Conservation (phyloP, 1,140 invertebrate genomes). For the Lasioglossum albipes region DNA sequence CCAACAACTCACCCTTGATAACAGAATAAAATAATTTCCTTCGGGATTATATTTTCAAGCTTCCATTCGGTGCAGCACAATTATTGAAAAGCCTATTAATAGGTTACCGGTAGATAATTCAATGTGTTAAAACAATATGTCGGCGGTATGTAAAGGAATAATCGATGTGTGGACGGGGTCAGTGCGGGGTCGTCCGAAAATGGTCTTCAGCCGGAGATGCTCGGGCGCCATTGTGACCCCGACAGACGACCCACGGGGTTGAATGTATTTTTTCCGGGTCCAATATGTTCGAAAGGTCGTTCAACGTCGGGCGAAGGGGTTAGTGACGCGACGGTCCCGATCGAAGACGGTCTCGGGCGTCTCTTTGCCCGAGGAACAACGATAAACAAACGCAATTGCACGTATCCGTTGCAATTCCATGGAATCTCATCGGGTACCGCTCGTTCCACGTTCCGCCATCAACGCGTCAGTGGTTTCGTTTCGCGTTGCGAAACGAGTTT, state of each 20-base stretch:
- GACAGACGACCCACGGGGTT: background rate
- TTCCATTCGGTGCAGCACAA: too few species aligned
- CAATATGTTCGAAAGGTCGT: background rate
- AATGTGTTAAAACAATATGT: too few species aligned
- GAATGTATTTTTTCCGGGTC: background rate
- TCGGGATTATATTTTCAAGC: too few species aligned
- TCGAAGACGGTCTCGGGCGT: background rate
- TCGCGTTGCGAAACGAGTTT: slow-evolving; percentile 33
- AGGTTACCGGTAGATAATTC: too few species aligned
- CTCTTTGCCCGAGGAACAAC: background rate
- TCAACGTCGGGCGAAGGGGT: background rate
- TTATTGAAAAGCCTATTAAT: too few species aligned
- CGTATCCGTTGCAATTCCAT: slow-evolving; percentile 23
- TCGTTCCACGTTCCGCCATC: slow-evolving; percentile 20
- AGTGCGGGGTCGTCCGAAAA: background rate
- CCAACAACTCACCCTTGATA: too few species aligned
- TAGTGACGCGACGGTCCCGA: background rate
- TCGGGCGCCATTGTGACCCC: background rate
- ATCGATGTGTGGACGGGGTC: background rate
- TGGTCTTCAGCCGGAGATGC: background rate
- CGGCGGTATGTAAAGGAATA: too few species aligned
- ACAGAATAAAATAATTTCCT: too few species aligned
- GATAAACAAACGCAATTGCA: slow-evolving; percentile 24
- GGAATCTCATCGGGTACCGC: slow-evolving; percentile 23
- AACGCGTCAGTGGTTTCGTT: slow-evolving; percentile 33